These are phyloP conservation scores for Nanger granti DNA, from an alignment of 2,113 vertebrate species.

Conservation along the genomic window DNA sequence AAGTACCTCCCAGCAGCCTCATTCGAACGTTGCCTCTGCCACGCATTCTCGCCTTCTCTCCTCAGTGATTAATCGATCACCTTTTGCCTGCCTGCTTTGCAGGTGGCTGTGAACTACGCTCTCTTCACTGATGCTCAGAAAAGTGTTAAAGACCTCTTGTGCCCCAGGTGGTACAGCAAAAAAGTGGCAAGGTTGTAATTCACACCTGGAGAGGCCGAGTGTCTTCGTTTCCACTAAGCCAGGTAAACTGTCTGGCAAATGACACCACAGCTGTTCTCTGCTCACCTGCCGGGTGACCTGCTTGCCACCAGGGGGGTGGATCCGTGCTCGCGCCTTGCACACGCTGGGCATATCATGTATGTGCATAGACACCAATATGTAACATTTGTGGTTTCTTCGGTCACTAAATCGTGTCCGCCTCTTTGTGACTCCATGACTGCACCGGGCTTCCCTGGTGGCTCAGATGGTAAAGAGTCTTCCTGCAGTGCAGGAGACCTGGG, in stretches of 20 bases:
- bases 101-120: rapidly evolving
- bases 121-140: neutral
- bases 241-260: too few species aligned
- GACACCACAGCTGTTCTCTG: neutral
- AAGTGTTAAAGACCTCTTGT: neutral
- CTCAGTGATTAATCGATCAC: neutral
- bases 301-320: neutral
- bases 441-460: neutral
- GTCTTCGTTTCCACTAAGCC: neutral
- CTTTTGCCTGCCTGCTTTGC: neutral
- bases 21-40: neutral
- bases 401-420: neutral
- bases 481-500: neutral
- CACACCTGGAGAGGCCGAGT: neutral
- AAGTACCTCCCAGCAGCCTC: neutral
- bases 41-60: neutral
- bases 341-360: rapidly evolving
- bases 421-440: neutral
- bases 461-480: neutral
- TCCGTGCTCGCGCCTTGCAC: neutral
- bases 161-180: neutral
- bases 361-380: rapidly evolving
- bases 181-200: neutral
- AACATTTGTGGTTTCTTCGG: neutral
- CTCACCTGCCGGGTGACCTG: neutral